Conservation (phyloP, 2,113 vertebrate genomes). For the Amphiprion percula region DNA sequence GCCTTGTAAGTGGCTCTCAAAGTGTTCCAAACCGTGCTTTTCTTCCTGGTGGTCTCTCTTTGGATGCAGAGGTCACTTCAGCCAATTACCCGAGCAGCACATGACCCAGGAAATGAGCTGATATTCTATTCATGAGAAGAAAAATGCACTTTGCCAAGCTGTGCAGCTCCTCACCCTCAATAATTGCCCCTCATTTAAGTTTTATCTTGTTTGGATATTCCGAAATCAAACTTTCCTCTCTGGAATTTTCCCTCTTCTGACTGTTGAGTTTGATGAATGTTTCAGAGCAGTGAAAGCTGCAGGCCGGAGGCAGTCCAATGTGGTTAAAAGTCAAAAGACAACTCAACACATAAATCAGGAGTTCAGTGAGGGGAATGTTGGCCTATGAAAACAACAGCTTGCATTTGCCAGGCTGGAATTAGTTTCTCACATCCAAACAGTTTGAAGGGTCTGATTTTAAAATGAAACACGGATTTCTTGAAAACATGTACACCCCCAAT, state of each 20-base stretch:
- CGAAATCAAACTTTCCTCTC: slow-evolving; percentile 33
- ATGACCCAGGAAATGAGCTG: slow-evolving; percentile 76
- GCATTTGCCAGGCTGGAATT: slow-evolving; percentile 10
- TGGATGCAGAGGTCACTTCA: slow-evolving; percentile 27
- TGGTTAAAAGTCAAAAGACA: slow-evolving; percentile 36
- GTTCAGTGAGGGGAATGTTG: background rate
- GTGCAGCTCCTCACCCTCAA: slow-evolving; percentile 23
- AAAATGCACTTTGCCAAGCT: slow-evolving; percentile 66
- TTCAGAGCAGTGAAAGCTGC: slow-evolving; percentile 5
- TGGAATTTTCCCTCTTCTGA: background rate
- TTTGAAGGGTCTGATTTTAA: slow-evolving; percentile 25
- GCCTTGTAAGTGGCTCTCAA: background rate
- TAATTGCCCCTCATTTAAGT: slow-evolving; percentile 68
- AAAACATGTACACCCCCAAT: slow-evolving; percentile 15
- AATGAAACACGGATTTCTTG: background rate
- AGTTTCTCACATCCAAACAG: slow-evolving; percentile 14
- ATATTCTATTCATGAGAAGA: slow-evolving; percentile 71
- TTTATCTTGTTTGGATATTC: slow-evolving; percentile 54
- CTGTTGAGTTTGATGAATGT: slow-evolving; percentile 55
- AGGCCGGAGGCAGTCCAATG: background rate
- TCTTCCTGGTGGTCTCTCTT: slow-evolving; percentile 1
- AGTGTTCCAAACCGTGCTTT: background rate
- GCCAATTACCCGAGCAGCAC: slow-evolving; percentile 57
- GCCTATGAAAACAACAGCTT: slow-evolving; percentile 16
- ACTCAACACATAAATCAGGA: slow-evolving; percentile 25